Conservation (phyloP, 1,140 invertebrate species). For the Bactericera cockerelli region DNA sequence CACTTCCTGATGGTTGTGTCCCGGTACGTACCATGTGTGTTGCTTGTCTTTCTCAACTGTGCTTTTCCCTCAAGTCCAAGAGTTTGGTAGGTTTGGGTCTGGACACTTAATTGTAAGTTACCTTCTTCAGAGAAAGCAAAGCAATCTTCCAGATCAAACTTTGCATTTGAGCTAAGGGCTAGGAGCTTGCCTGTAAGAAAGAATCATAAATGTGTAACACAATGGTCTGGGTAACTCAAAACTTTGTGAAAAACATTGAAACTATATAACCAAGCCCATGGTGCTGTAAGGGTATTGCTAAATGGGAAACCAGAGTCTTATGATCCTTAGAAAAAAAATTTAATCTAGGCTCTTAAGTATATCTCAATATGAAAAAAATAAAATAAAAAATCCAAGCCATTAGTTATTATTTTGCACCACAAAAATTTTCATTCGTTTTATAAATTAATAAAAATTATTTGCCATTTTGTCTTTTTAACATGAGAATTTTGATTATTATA, state of each 20-base stretch:
- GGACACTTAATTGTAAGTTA: not conserved
- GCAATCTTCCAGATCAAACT: not conserved
- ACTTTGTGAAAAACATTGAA: not conserved
- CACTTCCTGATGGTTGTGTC: too few species aligned
- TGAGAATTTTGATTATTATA: too few species aligned
- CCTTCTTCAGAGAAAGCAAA: not conserved
- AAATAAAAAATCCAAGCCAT: too few species aligned
- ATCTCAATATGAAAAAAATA: not conserved
- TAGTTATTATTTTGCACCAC: too few species aligned
- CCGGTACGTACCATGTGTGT: not conserved
- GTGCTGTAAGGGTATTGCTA: not conserved
- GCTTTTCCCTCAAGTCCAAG: not conserved
- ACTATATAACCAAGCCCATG: not conserved
- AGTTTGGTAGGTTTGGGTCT: not conserved
- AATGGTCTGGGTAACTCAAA: too few species aligned
- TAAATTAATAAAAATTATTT: too few species aligned
- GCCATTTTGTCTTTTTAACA: too few species aligned
- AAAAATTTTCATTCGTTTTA: too few species aligned
- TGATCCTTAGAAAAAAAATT: not conserved
- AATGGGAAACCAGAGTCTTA: not conserved
- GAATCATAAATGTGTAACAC: not conserved
- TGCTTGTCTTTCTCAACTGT: not conserved
- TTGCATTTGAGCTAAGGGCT: not conserved
- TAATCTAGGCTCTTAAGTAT: not conserved
- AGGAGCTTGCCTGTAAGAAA: not conserved